These are phyloP conservation scores for Sparidentex hasta DNA, from an alignment of 2,797 vertebrate species.

Conservation along the genomic window DNA sequence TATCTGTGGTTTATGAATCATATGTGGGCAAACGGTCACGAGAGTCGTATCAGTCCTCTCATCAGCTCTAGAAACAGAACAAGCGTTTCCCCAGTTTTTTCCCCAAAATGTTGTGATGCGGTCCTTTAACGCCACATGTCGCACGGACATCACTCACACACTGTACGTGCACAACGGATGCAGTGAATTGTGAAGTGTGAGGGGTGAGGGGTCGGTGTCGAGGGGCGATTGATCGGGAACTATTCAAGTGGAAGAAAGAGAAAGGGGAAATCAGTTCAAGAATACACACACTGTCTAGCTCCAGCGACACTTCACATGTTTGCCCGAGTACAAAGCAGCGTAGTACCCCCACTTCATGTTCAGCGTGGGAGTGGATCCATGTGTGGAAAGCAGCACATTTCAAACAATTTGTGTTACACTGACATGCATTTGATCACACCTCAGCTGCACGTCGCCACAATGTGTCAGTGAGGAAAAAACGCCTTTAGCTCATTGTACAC, in stretches of 20 bases:
- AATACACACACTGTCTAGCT: neutral
- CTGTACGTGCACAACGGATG: neutral
- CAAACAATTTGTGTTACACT: neutral
- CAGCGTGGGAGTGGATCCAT: neutral
- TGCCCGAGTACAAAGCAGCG: neutral
- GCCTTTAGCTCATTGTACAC: neutral
- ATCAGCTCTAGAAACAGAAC: neutral
- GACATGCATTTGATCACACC: constrained; percentile 41
- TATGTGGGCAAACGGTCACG: neutral
- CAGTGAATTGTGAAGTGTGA: neutral
- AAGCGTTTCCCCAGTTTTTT: neutral
- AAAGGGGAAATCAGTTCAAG: neutral
- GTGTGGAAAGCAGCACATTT: constrained; percentile 33
- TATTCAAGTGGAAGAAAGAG: constrained; percentile 16
- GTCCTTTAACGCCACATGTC: neutral
- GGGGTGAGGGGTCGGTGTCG: constrained; percentile 4
- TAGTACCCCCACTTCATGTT: neutral
- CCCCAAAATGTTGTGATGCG: neutral
- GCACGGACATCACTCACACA: neutral
- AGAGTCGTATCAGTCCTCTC: neutral
- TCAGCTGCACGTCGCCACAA: constrained; percentile 29
- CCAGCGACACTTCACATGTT: neutral
- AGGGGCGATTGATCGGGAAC: neutral
- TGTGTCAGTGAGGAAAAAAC: constrained; percentile 4
- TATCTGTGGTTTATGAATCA: too few species aligned